Base-by-base conservation (phyloP, 2,797 vertebrate species). In the Darevskia nairensis region DNA sequence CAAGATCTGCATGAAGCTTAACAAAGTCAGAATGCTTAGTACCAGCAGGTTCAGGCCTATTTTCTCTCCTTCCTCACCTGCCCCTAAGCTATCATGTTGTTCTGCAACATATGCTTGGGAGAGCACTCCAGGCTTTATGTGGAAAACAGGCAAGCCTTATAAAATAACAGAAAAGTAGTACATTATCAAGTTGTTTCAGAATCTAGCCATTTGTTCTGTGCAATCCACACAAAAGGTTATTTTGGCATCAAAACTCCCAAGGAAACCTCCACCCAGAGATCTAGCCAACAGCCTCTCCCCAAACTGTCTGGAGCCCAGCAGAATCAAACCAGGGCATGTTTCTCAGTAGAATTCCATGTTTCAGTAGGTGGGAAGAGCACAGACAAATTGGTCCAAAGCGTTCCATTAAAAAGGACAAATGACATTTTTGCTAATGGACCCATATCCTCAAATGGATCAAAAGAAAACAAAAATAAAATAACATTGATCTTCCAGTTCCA, bases 401-500 rank as follows among this genome's bases (percentile, higher is more conserved):
- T 72, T 72, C 23, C 25, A 27, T 50, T 35, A 84, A 84, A 72
- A 59, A 80, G 17, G 19, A 76, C 17, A 55, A 59, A 4, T 41
- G 4, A 59, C 5, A 41, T 71, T 29, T 90, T 85, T 90, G 69
- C 87, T 93, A 91, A 46, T 71, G 9, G 64, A 39, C 27, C 66
- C 92, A 90, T 1, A 0, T 23, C 77, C 85, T 72, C 41, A 92
- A 94, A 86, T 91, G 91, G 93, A 93, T 89, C 90, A 94, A 90
- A 94, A 92, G 88, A 0, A 2, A 84, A 88, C 50, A 92, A 89
- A 91, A 39, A 25, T 80, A 27, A 68, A 80, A 50, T 6, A 8
- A 55, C 50, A 50, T 71, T 55, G 21, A 72, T 55, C 68, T 84
- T 84, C n/a, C 75, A 72, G 29, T 72, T 84, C 46, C n/a, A 55